These are phyloP conservation scores for Pelusios castaneus DNA, from an alignment of 2,113 vertebrate genomes.

Conservation along the genomic window DNA sequence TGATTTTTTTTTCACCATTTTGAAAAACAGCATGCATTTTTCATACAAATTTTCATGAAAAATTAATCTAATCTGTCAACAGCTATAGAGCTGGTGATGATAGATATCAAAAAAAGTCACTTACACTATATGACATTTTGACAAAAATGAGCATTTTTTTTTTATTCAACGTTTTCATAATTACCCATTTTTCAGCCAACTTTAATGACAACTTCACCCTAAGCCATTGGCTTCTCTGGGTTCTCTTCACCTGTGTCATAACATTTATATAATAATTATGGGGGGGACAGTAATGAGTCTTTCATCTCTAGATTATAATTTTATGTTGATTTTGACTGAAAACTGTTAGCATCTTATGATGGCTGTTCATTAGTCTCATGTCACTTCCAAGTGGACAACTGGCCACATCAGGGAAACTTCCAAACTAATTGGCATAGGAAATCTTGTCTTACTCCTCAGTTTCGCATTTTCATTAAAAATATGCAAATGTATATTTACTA, in stretches of 20 bases:
- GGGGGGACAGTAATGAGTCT: not conserved
- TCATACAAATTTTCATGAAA: not conserved
- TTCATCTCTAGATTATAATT: not conserved
- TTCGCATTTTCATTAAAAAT: constrained; percentile 24
- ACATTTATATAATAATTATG: not conserved
- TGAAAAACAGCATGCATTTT: not conserved
- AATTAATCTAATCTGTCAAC: not conserved
- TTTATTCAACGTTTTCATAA: not conserved
- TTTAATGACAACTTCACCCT: not conserved
- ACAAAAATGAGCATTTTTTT: not conserved
- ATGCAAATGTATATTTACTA: not conserved
- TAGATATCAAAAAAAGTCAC: not conserved
- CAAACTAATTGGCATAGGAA: not conserved
- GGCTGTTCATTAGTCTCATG: not conserved
- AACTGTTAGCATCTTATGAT: not conserved
- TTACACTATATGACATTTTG: not conserved
- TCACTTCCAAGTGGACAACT: not conserved
- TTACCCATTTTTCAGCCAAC: not conserved
- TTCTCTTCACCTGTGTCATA: not conserved
- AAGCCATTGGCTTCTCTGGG: not conserved
- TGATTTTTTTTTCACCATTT: not conserved
- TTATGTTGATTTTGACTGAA: not conserved
- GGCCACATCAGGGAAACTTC: not conserved
- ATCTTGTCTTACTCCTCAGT: not conserved
- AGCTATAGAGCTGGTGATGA: not conserved